Evolutionary conservation across 2,113 vertebrate species (phyloP).

Genomic region (Planiliza haematocheilus): DNA sequence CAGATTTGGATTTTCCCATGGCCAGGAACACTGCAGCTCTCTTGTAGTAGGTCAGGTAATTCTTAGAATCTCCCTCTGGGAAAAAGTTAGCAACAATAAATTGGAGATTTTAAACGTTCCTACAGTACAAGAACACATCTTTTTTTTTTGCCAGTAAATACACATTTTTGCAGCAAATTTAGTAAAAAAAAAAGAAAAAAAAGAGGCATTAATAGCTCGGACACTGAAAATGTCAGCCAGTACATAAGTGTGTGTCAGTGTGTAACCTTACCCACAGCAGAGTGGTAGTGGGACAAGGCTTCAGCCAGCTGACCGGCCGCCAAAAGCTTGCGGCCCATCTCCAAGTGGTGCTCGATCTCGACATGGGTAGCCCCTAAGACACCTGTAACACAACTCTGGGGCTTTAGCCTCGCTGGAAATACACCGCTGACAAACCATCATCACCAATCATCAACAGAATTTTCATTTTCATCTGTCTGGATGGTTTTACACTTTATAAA

Average conservation of each 20-base stretch:
- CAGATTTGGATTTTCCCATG: constrained; percentile 88
- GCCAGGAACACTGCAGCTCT: constrained; percentile 87
- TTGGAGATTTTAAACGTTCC: not conserved
- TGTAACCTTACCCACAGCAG: constrained; percentile 86
- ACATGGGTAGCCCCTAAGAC: constrained; percentile 84
- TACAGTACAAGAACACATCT: not conserved
- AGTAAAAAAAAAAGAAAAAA: not conserved
- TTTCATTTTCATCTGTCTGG: too few species aligned
- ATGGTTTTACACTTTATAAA: too few species aligned
- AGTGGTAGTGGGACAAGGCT: constrained; percentile 89
- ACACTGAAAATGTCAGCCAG: not conserved
- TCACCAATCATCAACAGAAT: too few species aligned
- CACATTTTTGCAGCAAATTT: not conserved
- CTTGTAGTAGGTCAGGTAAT: constrained; percentile 90
- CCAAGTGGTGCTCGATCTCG: constrained; percentile 89
- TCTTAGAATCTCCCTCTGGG: constrained; percentile 88
- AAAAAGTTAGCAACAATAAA: not conserved
- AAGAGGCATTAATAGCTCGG: not conserved
- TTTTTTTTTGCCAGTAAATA: not conserved
- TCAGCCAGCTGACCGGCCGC: constrained; percentile 89
- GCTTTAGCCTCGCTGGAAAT: constrained; percentile 13
- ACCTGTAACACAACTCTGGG: constrained; percentile 74
- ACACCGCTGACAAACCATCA: constrained; percentile 8
- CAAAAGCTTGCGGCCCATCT: constrained; percentile 88
- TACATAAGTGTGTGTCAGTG: not conserved